Conservation (phyloP, 2,888 invertebrate species). For the Sarcophaga variegata region DNA sequence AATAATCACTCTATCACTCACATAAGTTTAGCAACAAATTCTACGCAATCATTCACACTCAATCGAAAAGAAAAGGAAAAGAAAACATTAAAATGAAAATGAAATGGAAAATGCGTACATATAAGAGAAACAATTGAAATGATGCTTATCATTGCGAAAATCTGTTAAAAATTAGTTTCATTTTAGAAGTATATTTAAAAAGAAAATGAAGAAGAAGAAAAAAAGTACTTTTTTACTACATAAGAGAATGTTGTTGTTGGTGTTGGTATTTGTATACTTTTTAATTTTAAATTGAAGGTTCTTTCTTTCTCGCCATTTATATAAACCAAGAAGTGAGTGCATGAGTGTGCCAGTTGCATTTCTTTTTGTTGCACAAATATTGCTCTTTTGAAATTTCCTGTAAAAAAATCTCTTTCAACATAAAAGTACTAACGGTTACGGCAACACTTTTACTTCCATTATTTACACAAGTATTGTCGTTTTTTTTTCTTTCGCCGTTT, state of each 20-base stretch:
- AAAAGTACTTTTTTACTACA: neutral
- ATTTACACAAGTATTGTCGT: conserved; percentile 56
- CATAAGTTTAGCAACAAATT: conserved; percentile 2
- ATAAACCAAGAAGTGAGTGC: neutral
- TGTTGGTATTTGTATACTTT: neutral
- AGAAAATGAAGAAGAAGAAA: neutral
- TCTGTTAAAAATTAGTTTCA: conserved; percentile 64
- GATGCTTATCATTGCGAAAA: conserved; percentile 53
- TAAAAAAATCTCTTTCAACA: neutral
- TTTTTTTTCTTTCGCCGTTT: conserved; percentile 7
- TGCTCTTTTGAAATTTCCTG: conserved; percentile 31
- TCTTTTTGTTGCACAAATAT: conserved; percentile 22
- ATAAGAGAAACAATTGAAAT: conserved; percentile 44
- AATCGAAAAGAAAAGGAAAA: conserved; percentile 4
- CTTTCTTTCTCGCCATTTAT: conserved; percentile 4
- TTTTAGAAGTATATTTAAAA: conserved; percentile 48
- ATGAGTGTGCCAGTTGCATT: neutral
- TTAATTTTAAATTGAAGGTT: conserved; percentile 29
- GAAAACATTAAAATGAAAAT: conserved; percentile 10
- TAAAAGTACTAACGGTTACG: conserved; percentile 26
- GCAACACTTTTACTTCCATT: conserved; percentile 46
- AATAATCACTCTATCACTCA: neutral
- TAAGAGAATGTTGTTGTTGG: neutral
- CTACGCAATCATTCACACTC: conserved; percentile 36
- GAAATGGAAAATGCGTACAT: neutral